These are phyloP conservation scores for Campoletis raptor DNA, from an alignment of 2,888 invertebrate species.

Conservation along the genomic window DNA sequence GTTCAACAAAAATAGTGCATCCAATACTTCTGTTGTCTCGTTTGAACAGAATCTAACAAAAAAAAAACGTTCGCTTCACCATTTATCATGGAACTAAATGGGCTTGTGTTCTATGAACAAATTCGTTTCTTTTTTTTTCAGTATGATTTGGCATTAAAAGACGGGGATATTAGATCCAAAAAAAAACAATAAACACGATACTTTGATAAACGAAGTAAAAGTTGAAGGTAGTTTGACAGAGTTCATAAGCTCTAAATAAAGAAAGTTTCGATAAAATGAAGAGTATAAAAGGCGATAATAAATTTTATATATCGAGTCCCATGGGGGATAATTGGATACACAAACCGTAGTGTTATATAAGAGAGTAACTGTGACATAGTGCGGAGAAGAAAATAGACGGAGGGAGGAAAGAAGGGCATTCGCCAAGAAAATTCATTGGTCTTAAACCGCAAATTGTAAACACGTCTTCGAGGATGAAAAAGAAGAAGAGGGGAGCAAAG, in stretches of 20 bases:
- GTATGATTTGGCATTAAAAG: background rate
- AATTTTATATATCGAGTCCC: conserved; percentile 6
- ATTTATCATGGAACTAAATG: background rate
- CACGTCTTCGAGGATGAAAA: conserved; percentile 69
- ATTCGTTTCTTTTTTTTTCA: background rate
- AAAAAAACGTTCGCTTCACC: background rate
- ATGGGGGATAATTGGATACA: conserved; percentile 61
- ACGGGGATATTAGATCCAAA: background rate
- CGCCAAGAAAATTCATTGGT: conserved; percentile 69
- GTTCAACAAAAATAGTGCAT: no score
- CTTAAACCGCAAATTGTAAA: conserved; percentile 71
- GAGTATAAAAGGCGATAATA: conserved; percentile 24
- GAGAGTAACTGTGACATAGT: conserved; percentile 5
- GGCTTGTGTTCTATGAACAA: background rate
- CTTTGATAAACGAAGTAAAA: background rate
- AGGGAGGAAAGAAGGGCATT: conserved; percentile 6
- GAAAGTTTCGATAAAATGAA: conserved; percentile 24
- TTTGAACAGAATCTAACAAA: background rate
- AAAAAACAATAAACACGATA: background rate
- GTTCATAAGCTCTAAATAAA: conserved; percentile 25
- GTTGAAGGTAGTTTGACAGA: background rate
- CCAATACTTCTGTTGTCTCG: no score
- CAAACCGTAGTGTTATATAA: conserved; percentile 3
- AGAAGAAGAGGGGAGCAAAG: conserved; percentile 5
- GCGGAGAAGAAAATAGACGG: conserved; percentile 16